phyloP scores from a whole-genome alignment of 92 coral and sea anemone species.

The Nematostella vectensis region DNA sequence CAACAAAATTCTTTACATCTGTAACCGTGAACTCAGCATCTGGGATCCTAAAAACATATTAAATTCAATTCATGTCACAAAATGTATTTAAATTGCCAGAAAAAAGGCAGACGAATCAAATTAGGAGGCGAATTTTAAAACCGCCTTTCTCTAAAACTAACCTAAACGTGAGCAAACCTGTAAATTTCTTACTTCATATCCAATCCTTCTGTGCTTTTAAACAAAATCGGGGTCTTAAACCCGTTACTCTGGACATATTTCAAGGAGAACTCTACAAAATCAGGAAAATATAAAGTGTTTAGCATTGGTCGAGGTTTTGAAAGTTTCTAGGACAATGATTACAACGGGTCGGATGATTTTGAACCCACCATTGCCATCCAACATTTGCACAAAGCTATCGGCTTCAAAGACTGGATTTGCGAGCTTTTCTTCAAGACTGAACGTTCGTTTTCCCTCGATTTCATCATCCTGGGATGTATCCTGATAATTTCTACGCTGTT shows the following conservation, averaged over 20 bases:
- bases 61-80: no score
- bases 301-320: background rate
- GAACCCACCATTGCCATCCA: conserved; percentile 90
- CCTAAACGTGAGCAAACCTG: no score
- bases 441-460: conserved; percentile 96
- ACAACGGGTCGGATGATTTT: conserved; percentile 1
- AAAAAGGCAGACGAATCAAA: no score
- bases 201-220: conserved; percentile 66
- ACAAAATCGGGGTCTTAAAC: conserved; percentile 61
- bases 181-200: conserved; percentile 91
- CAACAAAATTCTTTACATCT: conserved; percentile 94
- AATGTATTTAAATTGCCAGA: no score
- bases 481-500: conserved; percentile 87
- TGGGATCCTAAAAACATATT: conserved; percentile 94
- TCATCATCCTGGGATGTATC: conserved; percentile 77
- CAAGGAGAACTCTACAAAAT: conserved; percentile 63
- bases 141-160: no score
- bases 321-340: no score
- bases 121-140: no score
- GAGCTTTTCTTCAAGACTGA: conserved; percentile 89
- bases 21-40: conserved; percentile 73
- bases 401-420: conserved; percentile 68
- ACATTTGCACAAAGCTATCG: conserved; percentile 52
- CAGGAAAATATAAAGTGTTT: background rate
- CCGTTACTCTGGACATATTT: conserved; percentile 84